Evolutionary conservation across 2,113 vertebrate genomes (phyloP).

Genomic region (Hymenochirus boettgeri): DNA sequence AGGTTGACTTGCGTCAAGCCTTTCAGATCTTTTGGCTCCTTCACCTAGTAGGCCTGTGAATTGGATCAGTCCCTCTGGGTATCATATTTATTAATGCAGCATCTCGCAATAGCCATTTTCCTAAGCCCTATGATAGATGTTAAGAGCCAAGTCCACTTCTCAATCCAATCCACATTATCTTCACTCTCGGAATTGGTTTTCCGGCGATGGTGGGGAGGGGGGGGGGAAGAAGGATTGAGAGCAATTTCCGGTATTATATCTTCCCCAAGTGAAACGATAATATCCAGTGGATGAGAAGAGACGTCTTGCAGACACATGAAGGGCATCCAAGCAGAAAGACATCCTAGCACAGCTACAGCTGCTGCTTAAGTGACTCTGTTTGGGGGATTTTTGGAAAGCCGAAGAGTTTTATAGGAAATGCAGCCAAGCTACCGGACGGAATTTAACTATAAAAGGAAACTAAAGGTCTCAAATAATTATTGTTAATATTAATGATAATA

Average conservation of each 20-base stretch:
- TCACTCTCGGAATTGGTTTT: background rate
- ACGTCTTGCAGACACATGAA: slow-evolving; percentile 15
- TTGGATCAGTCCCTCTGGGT: too few species aligned
- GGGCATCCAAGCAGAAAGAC: slow-evolving; percentile 20
- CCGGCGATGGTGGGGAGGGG: background rate
- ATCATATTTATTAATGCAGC: too few species aligned
- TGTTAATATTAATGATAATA: too few species aligned
- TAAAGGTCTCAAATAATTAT: background rate
- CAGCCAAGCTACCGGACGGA: slow-evolving; percentile 6
- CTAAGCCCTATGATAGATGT: too few species aligned
- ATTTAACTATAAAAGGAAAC: background rate
- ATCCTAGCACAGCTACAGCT: slow-evolving; percentile 4
- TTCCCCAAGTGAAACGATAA: slow-evolving; percentile 7
- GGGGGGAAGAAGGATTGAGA: background rate
- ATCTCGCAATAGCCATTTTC: too few species aligned
- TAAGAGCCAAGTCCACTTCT: slow-evolving; percentile 12
- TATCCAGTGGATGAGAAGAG: background rate
- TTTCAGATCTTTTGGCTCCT: too few species aligned
- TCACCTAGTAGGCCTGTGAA: too few species aligned
- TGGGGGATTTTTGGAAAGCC: slow-evolving; percentile 14
- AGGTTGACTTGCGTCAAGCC: too few species aligned
- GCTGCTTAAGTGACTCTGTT: slow-evolving; percentile 25
- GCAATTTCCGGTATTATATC: background rate
- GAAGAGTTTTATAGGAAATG: slow-evolving; percentile 3
- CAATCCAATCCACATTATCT: slow-evolving; percentile 13